Base-by-base conservation (phyloP, 2,113 vertebrate genomes). In the Takifugu bimaculatus region DNA sequence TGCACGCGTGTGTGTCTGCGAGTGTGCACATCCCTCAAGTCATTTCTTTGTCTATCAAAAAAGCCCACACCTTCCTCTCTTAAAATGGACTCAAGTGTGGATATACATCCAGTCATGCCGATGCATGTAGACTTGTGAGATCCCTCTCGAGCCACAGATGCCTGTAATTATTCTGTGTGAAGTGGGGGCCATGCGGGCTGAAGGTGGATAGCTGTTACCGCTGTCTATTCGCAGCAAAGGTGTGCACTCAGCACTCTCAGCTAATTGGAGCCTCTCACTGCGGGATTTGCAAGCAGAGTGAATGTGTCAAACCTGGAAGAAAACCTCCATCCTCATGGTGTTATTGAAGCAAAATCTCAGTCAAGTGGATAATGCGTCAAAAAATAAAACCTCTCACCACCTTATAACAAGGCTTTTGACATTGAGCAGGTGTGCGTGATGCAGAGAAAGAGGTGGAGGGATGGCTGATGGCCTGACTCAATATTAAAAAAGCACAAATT, bases 191-290 rank as follows among this genome's bases (percentile, higher is more conserved):
- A 79, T 77, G 78, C 84, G 86, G 57, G 60, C 70, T 60, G 65
- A 77, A 72, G 82, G 73, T 84, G 63, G 60, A 79, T 78, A 84
- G 87, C 84, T 78, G 79, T 74, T 87, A 78, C 69, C 77, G 75
- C 72, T 74, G 73, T 79, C 79, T 80, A 58, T 72, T 82, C 62
- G 10, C 48, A 50, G 72, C 28, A 83, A 86, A 83, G 83, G 87
- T 81, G 83, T 82, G 70, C 77, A 74, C 86, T 88, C 87, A 87
- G 86, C 84, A 78, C 64, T 80, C 70, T 77, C 63, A 70, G 75
- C 76, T 91, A 92, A 91, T 91, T 92, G 87, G 85, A 79, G 86
- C 61, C 67, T 76, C 77, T 77, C 79, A 63, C 82, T 65, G 58
- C 75, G 81, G 78, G 85, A 89, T 89, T 85, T 86, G 79, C 77